Evolutionary conservation across 2,113 vertebrate genomes (phyloP).

Genomic region (Phalacrocorax brasilianus): DNA sequence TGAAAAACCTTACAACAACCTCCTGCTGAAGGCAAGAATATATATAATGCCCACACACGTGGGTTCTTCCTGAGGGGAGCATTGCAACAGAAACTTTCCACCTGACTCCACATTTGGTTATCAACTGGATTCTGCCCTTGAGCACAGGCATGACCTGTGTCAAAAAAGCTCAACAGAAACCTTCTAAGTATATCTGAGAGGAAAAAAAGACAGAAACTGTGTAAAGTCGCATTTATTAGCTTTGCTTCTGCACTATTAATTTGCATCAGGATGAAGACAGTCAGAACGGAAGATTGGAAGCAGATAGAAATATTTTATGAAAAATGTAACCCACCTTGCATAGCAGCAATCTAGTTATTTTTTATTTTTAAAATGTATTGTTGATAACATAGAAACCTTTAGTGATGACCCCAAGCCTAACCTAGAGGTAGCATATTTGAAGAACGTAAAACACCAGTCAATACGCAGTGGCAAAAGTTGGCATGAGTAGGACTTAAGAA

Average conservation of each 20-base stretch:
- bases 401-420: background rate
- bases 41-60: background rate
- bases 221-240: background rate
- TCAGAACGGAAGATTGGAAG: background rate
- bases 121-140: background rate
- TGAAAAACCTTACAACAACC: constrained; percentile 19
- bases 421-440: background rate
- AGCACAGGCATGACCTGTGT: background rate
- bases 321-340: background rate
- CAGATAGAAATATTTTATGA: background rate
- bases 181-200: background rate
- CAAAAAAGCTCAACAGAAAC: background rate
- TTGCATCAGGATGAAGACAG: background rate
- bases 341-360: background rate
- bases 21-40: constrained; percentile 7
- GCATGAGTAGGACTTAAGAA: background rate
- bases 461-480: background rate
- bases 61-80: background rate
- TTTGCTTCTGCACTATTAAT: background rate
- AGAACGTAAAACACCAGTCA: background rate
- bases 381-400: background rate
- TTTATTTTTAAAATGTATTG: background rate
- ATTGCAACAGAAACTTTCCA: background rate
- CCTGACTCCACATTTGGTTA: background rate
- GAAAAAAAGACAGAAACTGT: background rate